These are phyloP conservation scores for Sitophilus oryzae DNA, from an alignment of 1,140 invertebrate genomes.

Conservation along the genomic window DNA sequence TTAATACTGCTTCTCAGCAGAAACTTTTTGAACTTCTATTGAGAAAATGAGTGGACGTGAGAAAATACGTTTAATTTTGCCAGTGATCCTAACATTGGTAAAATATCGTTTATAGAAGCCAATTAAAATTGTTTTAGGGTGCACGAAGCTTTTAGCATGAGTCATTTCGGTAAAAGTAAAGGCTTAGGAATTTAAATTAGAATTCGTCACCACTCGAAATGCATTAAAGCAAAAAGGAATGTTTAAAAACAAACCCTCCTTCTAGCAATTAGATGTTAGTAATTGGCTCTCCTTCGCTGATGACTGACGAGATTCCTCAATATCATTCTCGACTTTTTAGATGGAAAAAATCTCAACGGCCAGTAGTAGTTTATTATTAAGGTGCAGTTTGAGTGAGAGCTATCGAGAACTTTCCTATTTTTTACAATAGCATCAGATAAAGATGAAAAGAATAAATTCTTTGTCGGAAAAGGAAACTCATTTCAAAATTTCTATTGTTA, in stretches of 20 bases:
- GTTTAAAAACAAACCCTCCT: constrained; percentile 24
- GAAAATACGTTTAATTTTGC: constrained; percentile 20
- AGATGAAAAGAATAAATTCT: too few species aligned
- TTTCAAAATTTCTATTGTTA: too few species aligned
- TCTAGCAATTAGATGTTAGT: background rate
- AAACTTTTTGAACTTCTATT: too few species aligned
- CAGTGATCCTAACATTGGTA: constrained; percentile 26
- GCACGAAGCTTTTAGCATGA: constrained; percentile 30
- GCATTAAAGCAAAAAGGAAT: constrained; percentile 34
- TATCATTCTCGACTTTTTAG: background rate
- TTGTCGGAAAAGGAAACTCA: too few species aligned
- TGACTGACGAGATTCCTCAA: background rate
- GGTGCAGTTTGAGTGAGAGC: too few species aligned
- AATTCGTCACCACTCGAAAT: constrained; percentile 41
- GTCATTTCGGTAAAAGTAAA: constrained; percentile 36
- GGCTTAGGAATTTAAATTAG: constrained; percentile 43
- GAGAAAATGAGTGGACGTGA: too few species aligned
- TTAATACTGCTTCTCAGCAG: too few species aligned
- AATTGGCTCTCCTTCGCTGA: too few species aligned
- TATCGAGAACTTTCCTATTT: too few species aligned
- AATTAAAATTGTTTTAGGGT: constrained; percentile 41
- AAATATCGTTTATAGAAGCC: constrained; percentile 31
- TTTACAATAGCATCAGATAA: too few species aligned
- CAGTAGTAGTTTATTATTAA: too few species aligned
- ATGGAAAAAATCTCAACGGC: background rate